Base-by-base conservation (phyloP, 2,888 invertebrate genomes). In the Troides oblongomaculatus region DNA sequence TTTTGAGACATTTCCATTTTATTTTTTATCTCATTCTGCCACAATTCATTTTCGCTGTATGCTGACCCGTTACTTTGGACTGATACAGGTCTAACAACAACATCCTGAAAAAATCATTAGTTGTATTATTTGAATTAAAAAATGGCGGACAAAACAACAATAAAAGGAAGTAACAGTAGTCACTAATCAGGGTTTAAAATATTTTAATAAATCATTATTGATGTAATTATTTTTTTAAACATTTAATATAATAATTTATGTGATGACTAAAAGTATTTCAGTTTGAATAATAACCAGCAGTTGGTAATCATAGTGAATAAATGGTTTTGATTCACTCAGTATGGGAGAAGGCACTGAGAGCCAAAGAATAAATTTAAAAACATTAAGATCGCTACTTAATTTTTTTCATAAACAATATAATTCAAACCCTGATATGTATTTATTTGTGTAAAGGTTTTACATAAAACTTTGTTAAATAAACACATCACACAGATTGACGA, bases 1-100 rank as follows among this genome's bases (percentile, higher is more conserved):
- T 93, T 92, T 77, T 94, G 94, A 0, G 94, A 94, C 75, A 94
- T 87, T 78, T 94, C 94, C 89, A 94, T 93, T 82, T 94, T 94
- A 74, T 92, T 93, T 75, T 94, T 94, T 46, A 95, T 87, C 76
- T 94, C 93, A 75, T 92, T 92, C 79, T 94, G 94, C 86, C 94
- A 92, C 50, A 91, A 84, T 71, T 93, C 92, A 79, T 93, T 94
- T 43, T 92, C 93, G 72, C 93, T 93, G 74, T 93, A 94, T 4
- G 86, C 83, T 0, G 90, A 93, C 67, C 87, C 90, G 75, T 90
- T 93, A 77, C 89, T 92, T 81, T 92, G 93, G 23, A 86, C 92
- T 25, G 92, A 93, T 62, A 87, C 87, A n/a, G 90, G 93, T 64
- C 93, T 83, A 7, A 90, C 89, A 14, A 89, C 87, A n/a, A 86